Evolutionary conservation across 23 tunicate genomes (phyloP).

Genomic region (Halocynthia roretzi): DNA sequence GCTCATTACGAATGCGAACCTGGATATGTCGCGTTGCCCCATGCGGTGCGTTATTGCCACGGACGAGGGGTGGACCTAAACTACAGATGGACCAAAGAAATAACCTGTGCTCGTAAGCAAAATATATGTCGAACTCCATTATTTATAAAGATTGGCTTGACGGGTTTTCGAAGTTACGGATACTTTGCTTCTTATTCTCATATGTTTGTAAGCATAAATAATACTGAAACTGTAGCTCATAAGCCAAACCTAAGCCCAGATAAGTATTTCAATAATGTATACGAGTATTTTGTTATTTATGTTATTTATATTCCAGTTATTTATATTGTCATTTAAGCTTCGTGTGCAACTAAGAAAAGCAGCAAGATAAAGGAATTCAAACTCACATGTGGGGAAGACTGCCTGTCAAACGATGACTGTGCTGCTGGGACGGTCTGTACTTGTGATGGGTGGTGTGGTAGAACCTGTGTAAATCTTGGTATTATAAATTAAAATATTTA

Average conservation of each 20-base stretch:
- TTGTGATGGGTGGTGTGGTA: constrained; percentile 74
- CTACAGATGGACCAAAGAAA: constrained; percentile 12
- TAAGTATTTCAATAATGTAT: neutral
- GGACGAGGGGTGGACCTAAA: constrained; percentile 18
- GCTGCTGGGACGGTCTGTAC: constrained; percentile 28
- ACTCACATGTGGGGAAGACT: constrained; percentile 25
- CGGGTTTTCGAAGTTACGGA: too few species aligned
- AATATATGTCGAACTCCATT: too few species aligned
- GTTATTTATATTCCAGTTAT: too few species aligned
- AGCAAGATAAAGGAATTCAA: constrained; percentile 3
- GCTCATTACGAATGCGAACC: constrained; percentile 37
- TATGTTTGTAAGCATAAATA: too few species aligned
- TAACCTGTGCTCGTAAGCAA: constrained; percentile 11
- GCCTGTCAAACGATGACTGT: constrained; percentile 34
- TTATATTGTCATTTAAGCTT: neutral
- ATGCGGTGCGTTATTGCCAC: constrained; percentile 21
- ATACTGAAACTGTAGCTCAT: too few species aligned
- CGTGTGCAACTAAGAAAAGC: constrained; percentile 1
- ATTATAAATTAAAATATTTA: neutral
- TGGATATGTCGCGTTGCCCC: constrained; percentile 23
- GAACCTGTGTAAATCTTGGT: constrained; percentile 68
- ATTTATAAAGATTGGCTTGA: too few species aligned
- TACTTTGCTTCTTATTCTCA: too few species aligned
- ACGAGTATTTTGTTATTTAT: too few species aligned
- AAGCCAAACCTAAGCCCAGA: neutral